Evolutionary conservation across 2,113 vertebrate genomes (phyloP).

Genomic region (Paramisgurnus dabryanus): DNA sequence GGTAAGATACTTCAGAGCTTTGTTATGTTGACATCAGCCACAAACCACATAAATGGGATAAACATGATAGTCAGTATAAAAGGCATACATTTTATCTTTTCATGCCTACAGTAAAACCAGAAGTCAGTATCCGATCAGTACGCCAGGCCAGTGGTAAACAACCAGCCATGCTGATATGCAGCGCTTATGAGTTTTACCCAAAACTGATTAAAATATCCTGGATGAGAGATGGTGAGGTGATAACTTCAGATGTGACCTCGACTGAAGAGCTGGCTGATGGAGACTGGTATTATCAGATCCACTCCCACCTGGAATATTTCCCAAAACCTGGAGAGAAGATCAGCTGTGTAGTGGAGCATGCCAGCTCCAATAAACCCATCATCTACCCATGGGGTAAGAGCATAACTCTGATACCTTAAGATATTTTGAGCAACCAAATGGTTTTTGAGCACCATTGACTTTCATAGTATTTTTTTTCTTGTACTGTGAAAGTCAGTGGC

Average conservation of each 20-base stretch:
- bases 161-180: constrained; percentile 46
- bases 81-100: background rate
- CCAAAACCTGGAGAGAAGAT: constrained; percentile 54
- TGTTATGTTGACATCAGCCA: background rate
- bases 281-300: constrained; percentile 56
- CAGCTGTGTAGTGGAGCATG: constrained; percentile 53
- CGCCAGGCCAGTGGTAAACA: background rate
- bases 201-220: constrained; percentile 50
- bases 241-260: constrained; percentile 34
- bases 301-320: constrained; percentile 53
- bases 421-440: too few relatives aligned
- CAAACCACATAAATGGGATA: too few relatives aligned
- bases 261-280: constrained; percentile 51
- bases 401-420: too few relatives aligned
- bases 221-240: constrained; percentile 38
- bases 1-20: constrained; percentile 27
- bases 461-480: too few relatives aligned
- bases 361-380: constrained; percentile 26
- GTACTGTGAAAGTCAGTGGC: too few relatives aligned
- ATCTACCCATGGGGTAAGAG: constrained; percentile 47
- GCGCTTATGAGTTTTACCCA: constrained; percentile 55
- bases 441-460: too few relatives aligned
- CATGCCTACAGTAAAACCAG: constrained; percentile 31
- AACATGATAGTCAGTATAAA: background rate
- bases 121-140: background rate